These are phyloP conservation scores for Listronotus bonariensis DNA, from an alignment of 1,140 invertebrate genomes.

Conservation along the genomic window DNA sequence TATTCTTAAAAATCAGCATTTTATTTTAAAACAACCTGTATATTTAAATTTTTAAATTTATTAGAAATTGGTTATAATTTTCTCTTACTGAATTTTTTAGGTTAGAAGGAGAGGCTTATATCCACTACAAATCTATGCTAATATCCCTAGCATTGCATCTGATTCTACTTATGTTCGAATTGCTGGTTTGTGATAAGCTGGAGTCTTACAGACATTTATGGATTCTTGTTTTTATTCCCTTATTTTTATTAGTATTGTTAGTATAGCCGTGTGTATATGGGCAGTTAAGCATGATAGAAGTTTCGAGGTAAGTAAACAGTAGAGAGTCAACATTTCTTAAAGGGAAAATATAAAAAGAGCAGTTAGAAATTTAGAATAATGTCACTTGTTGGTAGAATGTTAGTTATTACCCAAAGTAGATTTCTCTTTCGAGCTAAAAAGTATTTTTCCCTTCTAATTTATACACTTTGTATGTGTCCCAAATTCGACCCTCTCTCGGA, in stretches of 20 bases:
- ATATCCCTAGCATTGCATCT: conserved; percentile 92
- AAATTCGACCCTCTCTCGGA: no score
- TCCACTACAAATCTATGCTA: conserved; percentile 97
- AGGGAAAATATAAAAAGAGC: no score
- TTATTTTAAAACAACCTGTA: no score
- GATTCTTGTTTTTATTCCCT: conserved; percentile 95
- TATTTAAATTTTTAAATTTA: no score
- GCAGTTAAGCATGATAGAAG: conserved; percentile 95
- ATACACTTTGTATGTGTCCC: no score
- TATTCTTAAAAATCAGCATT: no score
- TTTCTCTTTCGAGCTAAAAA: no score
- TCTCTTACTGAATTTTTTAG: conserved; percentile 59
- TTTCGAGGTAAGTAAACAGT: conserved; percentile 75
- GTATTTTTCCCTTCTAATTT: no score
- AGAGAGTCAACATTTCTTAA: no score
- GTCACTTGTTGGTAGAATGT: no score
- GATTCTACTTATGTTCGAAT: conserved; percentile 94
- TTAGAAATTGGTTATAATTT: background rate
- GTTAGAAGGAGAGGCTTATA: conserved; percentile 91
- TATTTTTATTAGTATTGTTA: conserved; percentile 94
- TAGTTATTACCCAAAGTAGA: no score
- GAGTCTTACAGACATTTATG: conserved; percentile 87
- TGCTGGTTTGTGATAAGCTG: conserved; percentile 93
- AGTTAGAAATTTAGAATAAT: no score
- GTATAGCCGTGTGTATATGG: conserved; percentile 97